Conservation (phyloP, 2,888 invertebrate species). For the Diaphora mendica region DNA sequence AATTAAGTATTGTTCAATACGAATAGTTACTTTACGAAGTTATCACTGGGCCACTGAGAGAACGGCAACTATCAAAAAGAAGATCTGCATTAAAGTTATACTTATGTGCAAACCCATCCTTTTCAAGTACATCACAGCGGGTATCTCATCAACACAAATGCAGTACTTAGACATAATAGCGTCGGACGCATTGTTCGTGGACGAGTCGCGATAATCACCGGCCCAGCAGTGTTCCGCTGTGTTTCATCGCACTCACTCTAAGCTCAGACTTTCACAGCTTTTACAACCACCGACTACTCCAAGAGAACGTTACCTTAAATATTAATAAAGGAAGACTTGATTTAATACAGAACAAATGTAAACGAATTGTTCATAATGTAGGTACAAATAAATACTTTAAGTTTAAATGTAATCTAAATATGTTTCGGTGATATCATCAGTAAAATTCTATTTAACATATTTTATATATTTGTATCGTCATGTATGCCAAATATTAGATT, state of each 20-base stretch:
- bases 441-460: neutral
- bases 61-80: neutral
- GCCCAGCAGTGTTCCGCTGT: conserved; percentile 54
- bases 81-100: conserved; percentile 5
- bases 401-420: neutral
- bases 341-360: neutral
- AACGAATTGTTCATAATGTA: neutral
- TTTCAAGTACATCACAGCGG: conserved; percentile 40
- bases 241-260: conserved; percentile 47
- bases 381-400: neutral
- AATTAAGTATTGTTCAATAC: neutral
- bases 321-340: neutral
- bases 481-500: neutral
- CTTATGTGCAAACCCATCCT: conserved; percentile 42
- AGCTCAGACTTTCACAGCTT: conserved; percentile 35
- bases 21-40: neutral
- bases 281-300: conserved; percentile 51
- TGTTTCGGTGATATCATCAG: neutral
- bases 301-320: neutral
- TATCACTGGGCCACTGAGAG: neutral
- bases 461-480: neutral
- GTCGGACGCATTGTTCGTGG: conserved; percentile 68
- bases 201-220: conserved; percentile 67
- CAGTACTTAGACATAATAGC: conserved; percentile 60
- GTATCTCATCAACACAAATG: conserved; percentile 57